phyloP scores from a whole-genome alignment of 2,888 invertebrate species.

The Mesorhabditis spiculigera region DNA sequence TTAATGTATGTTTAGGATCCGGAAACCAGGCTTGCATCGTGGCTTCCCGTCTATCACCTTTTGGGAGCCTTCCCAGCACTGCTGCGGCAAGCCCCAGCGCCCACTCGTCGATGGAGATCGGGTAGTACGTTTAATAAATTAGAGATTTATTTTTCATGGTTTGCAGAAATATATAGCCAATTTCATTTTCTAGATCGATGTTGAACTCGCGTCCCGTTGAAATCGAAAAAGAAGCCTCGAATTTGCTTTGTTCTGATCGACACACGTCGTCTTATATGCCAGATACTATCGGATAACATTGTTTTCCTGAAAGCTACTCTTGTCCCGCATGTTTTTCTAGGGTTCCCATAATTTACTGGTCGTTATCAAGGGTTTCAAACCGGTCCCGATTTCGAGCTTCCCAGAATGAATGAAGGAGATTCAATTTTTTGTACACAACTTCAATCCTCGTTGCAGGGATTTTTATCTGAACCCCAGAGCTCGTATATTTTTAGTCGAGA shows the following conservation, averaged over 20 bases:
- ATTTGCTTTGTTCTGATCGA: slow-evolving; percentile 17
- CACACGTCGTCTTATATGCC: too few relatives aligned
- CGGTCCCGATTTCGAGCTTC: too few relatives aligned
- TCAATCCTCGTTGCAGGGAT: too few relatives aligned
- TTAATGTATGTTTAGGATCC: slow-evolving; percentile 69
- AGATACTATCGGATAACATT: too few relatives aligned
- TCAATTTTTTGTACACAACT: too few relatives aligned
- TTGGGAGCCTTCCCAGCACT: slow-evolving; percentile 83
- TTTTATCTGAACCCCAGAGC: too few relatives aligned
- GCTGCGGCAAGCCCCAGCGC: slow-evolving; percentile 79
- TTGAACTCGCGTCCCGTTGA: slow-evolving; percentile 47
- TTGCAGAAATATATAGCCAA: slow-evolving; percentile 9
- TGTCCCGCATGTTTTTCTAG: too few relatives aligned
- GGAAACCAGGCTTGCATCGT: slow-evolving; percentile 79
- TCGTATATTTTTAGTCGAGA: too few relatives aligned
- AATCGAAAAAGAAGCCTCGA: slow-evolving; percentile 32
- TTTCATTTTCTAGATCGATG: slow-evolving; percentile 37
- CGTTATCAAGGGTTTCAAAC: too few relatives aligned
- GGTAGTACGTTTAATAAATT: slow-evolving; percentile 63
- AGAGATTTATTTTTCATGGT: background rate
- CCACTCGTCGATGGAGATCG: slow-evolving; percentile 90
- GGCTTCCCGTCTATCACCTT: slow-evolving; percentile 98
- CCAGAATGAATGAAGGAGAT: too few relatives aligned
- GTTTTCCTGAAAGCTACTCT: too few relatives aligned
- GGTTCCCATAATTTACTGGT: too few relatives aligned